Base-by-base conservation (phyloP, 2,797 vertebrate genomes). In the Numenius phaeopus region DNA sequence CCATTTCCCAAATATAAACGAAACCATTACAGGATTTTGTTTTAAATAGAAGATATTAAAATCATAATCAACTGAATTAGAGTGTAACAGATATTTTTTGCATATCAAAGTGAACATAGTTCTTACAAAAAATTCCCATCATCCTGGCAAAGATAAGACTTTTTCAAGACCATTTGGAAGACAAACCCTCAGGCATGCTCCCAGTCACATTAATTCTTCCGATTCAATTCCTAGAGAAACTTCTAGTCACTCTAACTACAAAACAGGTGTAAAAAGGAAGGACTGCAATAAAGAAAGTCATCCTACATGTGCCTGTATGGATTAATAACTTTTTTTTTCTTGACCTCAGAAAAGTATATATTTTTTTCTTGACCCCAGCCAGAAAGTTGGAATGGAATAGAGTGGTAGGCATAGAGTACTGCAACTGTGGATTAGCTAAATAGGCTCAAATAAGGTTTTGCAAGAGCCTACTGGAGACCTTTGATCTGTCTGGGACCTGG, bases 371-470 rank as follows among this genome's bases (percentile, higher is more conserved):
- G 6, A 34, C 8, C 4, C 7, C 19, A 37, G 7, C 5, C 42
- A 82, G n/a, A 67, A 72, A n/a, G 14, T 4, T 62, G 49, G 16
- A 82, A 72, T 49, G 26, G 18, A 47, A 26, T 30, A 61, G 16
- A 5, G 11, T 57, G 32, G 12, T 32, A 29, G 8, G 7, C 10
- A 29, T 5, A 39, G 1, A 54, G 18, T 49, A 21, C 7, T 83
- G 30, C 10, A 78, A 21, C 24, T 78, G 30, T 69, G 7, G 17
- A 54, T 82, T 65, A 70, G 14, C 8, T 46, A 24, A 72, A 39
- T n/a, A 30, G 42, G 1, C 5, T 85, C 1, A 0, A 62, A 42
- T 0, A 22, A 59, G 13, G 7, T 62, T 90, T 93, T 73, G 2
- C 39, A 77, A 37, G 32, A 85, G 39, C 7, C 24, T 54, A 54